A percentile compares a stretch with the other conserved stretches of the same genome.
Evolutionary conservation across 2,888 invertebrate genomes (phyloP).

Genomic region (Euspilapteryx auroguttella): DNA sequence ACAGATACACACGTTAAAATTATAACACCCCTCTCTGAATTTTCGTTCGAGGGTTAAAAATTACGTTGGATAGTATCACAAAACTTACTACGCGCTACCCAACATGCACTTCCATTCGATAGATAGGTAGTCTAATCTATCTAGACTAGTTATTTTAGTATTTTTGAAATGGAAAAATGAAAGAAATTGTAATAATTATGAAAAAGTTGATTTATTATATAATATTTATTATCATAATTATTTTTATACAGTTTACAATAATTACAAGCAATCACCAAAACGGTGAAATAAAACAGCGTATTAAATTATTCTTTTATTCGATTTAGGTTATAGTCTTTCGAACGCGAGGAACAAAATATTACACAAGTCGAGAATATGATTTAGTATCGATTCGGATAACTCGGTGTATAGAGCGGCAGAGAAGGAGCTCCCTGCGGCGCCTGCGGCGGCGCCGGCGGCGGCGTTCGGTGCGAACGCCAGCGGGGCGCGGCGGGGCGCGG

Average conservation of each 20-base stretch:
- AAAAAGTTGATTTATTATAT: conserved; percentile 63
- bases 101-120: no score
- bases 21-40: no score
- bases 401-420: conserved; percentile 51
- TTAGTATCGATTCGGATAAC: conserved; percentile 55
- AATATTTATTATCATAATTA: conserved; percentile 62
- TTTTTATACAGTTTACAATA: conserved; percentile 63
- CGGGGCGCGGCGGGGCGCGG: no score
- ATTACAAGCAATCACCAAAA: conserved; percentile 62
- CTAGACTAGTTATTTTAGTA: no score
- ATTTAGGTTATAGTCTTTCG: conserved; percentile 60
- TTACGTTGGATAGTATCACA: no score
- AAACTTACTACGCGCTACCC: no score
- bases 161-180: no score
- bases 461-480: no score
- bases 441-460: conserved; percentile 12
- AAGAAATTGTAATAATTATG: conserved; percentile 54
- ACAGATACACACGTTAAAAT: no score
- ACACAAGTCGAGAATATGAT: conserved; percentile 59
- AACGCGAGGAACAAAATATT: conserved; percentile 61
- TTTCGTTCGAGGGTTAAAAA: no score
- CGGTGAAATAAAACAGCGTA: conserved; percentile 60
- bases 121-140: no score
- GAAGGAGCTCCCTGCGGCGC: conserved; percentile 3
- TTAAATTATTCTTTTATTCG: conserved; percentile 42